These are phyloP conservation scores for Cyanistes caeruleus DNA, from an alignment of 2,113 vertebrate genomes.

Conservation along the genomic window DNA sequence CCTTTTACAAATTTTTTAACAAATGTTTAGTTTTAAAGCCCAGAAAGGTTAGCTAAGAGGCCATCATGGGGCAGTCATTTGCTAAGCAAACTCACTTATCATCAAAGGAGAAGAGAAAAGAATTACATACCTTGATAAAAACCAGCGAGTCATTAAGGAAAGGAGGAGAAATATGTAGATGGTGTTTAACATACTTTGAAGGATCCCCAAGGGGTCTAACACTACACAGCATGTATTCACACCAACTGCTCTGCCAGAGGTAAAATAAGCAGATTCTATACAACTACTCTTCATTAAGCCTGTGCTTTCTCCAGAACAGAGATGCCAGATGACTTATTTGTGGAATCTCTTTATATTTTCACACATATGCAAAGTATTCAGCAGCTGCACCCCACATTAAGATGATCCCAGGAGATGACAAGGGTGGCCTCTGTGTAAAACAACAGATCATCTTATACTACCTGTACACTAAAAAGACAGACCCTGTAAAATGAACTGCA, in stretches of 20 bases:
- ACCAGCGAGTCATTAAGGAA: neutral
- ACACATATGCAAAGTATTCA: neutral
- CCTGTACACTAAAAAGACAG: neutral
- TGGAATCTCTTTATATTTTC: neutral
- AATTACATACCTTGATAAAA: neutral
- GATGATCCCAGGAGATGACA: neutral
- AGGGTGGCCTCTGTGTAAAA: neutral
- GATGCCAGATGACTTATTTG: neutral
- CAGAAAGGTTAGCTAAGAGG: neutral
- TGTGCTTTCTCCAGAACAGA: neutral
- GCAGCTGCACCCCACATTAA: neutral
- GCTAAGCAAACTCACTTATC: constrained; percentile 36
- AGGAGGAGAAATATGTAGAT: neutral
- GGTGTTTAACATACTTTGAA: neutral
- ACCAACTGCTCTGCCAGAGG: neutral
- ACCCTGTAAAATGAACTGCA: neutral
- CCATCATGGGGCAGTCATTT: neutral
- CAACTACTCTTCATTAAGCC: neutral
- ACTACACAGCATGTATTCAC: neutral
- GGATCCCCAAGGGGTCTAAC: neutral
- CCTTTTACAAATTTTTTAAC: neutral
- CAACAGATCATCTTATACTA: neutral
- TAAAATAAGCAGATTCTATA: neutral
- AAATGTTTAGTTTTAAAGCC: constrained; percentile 16
- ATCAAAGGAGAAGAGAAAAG: constrained; percentile 13